These are phyloP conservation scores for Chaetodon trifascialis DNA, from an alignment of 2,113 vertebrate genomes.

Conservation along the genomic window DNA sequence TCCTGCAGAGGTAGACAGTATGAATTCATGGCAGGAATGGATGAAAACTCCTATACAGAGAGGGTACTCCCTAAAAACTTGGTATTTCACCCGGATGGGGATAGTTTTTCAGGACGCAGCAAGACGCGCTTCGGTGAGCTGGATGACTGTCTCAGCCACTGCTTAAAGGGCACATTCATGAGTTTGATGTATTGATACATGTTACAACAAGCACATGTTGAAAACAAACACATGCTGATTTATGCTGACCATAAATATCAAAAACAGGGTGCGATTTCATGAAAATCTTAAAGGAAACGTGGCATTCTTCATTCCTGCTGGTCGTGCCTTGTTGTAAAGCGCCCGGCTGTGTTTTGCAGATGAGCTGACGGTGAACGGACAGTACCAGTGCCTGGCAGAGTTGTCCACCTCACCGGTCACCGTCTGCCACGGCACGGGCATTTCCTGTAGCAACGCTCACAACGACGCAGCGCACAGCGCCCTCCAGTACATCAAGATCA, in stretches of 20 bases:
- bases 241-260: not conserved
- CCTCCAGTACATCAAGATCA: constrained; percentile 89
- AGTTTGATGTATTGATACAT: too few species aligned
- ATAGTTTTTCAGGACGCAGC: too few species aligned
- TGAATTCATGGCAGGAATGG: not conserved
- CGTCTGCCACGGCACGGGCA: constrained; percentile 87
- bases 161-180: too few species aligned
- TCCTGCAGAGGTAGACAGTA: not conserved
- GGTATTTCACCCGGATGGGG: too few species aligned
- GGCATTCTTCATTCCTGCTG: not conserved
- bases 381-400: constrained; percentile 88
- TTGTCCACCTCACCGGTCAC: constrained; percentile 88
- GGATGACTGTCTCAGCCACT: too few species aligned
- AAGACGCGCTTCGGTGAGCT: too few species aligned
- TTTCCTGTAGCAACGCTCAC: constrained; percentile 86
- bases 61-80: too few species aligned
- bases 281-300: not conserved
- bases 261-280: not conserved
- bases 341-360: constrained; percentile 76
- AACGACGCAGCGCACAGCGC: constrained; percentile 89
- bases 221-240: not conserved
- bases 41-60: not conserved
- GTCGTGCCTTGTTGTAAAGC: not conserved
- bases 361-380: constrained; percentile 88
- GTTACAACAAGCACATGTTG: too few species aligned